A percentile compares a stretch with the other conserved stretches of the same genome.
These are phyloP conservation scores for Dicentrarchus labrax DNA, from an alignment of 2,113 vertebrate species.

Conservation along the genomic window DNA sequence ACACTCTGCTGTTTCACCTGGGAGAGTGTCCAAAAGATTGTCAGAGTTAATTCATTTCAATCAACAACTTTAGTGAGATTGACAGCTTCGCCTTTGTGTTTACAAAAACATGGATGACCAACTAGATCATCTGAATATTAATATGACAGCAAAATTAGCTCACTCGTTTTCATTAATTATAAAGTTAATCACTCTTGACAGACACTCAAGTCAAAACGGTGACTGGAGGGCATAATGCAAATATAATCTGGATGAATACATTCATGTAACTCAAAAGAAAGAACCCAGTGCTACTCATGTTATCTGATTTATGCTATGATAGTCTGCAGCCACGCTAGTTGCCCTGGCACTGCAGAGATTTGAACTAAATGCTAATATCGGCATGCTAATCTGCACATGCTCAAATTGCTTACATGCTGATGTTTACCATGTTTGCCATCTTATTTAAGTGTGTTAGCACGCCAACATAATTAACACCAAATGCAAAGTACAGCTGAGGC, in stretches of 20 bases:
- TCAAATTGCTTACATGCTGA: too few species aligned
- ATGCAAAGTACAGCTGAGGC: too few species aligned
- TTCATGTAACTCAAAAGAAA: neutral
- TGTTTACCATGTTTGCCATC: too few species aligned
- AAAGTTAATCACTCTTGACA: slow-evolving; percentile 8
- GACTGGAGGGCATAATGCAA: neutral
- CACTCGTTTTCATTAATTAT: neutral
- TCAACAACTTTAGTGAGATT: neutral
- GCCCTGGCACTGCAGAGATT: too few species aligned
- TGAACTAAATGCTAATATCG: neutral
- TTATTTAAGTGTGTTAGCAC: neutral
- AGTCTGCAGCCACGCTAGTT: too few species aligned
- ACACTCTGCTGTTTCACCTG: neutral
- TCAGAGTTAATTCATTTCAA: slow-evolving; percentile 5
- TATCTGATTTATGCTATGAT: neutral
- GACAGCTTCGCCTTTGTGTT: neutral
- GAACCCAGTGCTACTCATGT: neutral
- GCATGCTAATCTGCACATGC: neutral
- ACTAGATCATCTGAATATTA: neutral
- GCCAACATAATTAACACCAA: neutral
- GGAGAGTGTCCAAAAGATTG: slow-evolving; percentile 19
- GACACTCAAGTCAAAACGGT: neutral
- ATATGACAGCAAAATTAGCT: neutral
- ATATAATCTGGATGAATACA: neutral
- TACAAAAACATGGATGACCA: neutral